Base-by-base conservation (phyloP, 2,113 vertebrate genomes). In the Chloropsis cyanopogon region DNA sequence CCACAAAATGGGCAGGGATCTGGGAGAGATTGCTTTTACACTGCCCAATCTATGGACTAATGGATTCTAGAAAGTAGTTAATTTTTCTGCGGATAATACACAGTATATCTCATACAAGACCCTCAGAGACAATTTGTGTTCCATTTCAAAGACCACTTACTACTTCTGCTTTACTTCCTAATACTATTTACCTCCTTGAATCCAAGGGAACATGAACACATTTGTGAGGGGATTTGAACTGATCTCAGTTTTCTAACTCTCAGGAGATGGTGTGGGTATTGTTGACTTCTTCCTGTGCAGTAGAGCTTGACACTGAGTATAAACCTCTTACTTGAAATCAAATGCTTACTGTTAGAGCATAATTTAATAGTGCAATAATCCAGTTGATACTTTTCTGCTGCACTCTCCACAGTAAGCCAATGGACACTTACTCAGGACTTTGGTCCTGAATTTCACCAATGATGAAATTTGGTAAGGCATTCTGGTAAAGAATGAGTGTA, bases 291-390 rank as follows among this genome's bases (percentile, higher is more conserved):
- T 76, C 24, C 24, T 4, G 10, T 21, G 7, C 15, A 86, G 46
- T 4, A 70, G 26, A 73, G 25, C 21, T 52, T 88, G 63, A 65
- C 35, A 75, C 14, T 50, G 22, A 77, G n/a, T 29, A 29, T 26
- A 90, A 71, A 66, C 60, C 17, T 71, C 37, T 75, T 33, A 69
- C 79, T 88, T 49, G 61, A 91, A 69, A 80, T 63, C 37, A 79
- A 82, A 88, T 72, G 8, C 17, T 53, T 57, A 46, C 16, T 26
- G 19, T 19, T 71, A 61, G 24, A 78, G 31, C 26, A 72, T 19
- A 46, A 54, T 41, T 86, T 70, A 86, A 63, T 17, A 78, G 21
- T 4, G 19, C 16, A 88, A 44, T 28, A 70, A 54, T 35, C 26
- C 63, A 42, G 20, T 11, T 39, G 31, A 47, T 37, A 47, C 4